Percentiles rank a stretch among this genome's conserved stretches.
These are phyloP conservation scores for Nycticebus coucang DNA, from an alignment of 2,113 vertebrate genomes.

Conservation along the genomic window DNA sequence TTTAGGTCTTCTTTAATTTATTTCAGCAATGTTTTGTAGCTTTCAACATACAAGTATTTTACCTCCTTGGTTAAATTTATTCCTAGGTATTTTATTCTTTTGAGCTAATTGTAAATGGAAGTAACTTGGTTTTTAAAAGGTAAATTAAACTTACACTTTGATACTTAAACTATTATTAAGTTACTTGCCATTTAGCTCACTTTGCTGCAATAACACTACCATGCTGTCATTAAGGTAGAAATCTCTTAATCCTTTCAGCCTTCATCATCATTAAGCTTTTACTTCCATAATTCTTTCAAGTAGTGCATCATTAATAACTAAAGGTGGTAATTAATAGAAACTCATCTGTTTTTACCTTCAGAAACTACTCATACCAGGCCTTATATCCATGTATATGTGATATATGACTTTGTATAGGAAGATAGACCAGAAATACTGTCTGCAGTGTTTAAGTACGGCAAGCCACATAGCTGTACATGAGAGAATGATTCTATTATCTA, in stretches of 20 bases:
- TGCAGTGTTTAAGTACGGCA: background rate
- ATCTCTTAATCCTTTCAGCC: background rate
- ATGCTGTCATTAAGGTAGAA: background rate
- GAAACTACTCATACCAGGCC: background rate
- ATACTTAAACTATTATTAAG: background rate
- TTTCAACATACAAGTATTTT: background rate
- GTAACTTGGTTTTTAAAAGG: background rate
- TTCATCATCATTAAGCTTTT: background rate
- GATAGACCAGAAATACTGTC: background rate
- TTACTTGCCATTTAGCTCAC: background rate
- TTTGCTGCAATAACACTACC: background rate
- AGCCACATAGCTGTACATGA: background rate
- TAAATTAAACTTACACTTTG: background rate
- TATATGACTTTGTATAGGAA: background rate
- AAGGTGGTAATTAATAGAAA: background rate
- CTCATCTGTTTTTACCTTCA: background rate
- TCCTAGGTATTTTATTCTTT: background rate
- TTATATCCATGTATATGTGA: background rate
- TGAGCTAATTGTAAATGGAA: background rate
- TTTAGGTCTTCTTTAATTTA: background rate
- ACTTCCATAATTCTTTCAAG: background rate
- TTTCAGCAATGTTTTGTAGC: background rate
- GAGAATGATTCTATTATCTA: background rate
- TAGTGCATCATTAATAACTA: background rate
- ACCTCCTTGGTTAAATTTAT: background rate